Percentiles rank a stretch among this genome's conserved stretches.
These are phyloP conservation scores for Onthophagus sagittarius DNA, from an alignment of 2,888 invertebrate genomes.

Conservation along the genomic window DNA sequence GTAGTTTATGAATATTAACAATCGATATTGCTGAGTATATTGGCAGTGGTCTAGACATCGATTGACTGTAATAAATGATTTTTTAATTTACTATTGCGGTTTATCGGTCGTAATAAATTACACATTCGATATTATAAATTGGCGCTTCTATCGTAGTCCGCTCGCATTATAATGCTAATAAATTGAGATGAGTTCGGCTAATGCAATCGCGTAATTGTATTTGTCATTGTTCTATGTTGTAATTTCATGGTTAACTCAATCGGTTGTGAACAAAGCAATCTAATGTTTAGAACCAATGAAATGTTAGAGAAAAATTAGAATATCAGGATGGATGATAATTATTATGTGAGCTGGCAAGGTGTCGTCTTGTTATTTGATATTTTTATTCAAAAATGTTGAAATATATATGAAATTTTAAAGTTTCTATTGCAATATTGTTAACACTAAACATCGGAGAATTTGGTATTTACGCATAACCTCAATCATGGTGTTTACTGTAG, in stretches of 20 bases:
- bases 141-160: not conserved
- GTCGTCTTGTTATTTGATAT: too few species aligned
- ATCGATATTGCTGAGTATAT: not conserved
- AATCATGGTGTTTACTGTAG: too few species aligned
- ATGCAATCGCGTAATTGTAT: not conserved
- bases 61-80: not conserved
- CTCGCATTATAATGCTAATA: not conserved
- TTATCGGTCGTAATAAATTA: not conserved
- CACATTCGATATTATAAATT: not conserved
- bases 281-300: too few species aligned
- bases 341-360: too few species aligned
- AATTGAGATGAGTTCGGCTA: not conserved
- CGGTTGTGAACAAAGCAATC: too few species aligned
- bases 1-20: not conserved
- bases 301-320: too few species aligned
- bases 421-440: too few species aligned
- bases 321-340: too few species aligned
- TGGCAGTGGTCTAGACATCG: not conserved
- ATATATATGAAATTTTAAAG: too few species aligned
- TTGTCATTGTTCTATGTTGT: not conserved
- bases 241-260: not conserved
- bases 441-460: too few species aligned
- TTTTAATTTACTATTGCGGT: not conserved
- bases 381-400: too few species aligned
- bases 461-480: too few species aligned